A percentile compares a stretch with the other conserved stretches of the same genome.
Evolutionary conservation across 1,140 invertebrate genomes (phyloP).

Genomic region (Rhysida immarginata): DNA sequence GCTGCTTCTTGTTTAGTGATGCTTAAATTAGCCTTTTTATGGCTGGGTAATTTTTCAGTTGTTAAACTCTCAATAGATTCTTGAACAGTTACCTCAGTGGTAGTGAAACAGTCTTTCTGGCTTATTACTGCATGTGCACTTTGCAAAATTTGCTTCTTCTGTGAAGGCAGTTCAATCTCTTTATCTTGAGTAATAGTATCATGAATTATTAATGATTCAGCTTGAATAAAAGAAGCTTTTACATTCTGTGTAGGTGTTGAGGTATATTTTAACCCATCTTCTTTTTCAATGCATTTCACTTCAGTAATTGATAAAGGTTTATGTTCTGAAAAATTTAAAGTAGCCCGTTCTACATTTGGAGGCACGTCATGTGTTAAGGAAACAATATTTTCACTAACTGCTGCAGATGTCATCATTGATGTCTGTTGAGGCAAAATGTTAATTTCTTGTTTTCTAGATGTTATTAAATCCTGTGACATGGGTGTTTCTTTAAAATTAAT

Average conservation of each 20-base stretch:
- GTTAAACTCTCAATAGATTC: not conserved
- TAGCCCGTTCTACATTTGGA: not conserved
- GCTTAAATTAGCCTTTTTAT: no score
- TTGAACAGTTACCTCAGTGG: not conserved
- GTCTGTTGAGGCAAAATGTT: not conserved
- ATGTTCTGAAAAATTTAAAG: not conserved
- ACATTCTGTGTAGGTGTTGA: not conserved
- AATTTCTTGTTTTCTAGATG: no score
- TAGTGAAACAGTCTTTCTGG: not conserved
- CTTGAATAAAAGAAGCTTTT: not conserved
- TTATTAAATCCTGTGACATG: not conserved
- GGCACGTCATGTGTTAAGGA: not conserved
- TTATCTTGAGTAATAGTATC: not conserved
- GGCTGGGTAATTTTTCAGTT: no score
- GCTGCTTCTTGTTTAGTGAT: no score
- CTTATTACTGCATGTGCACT: conserved; percentile 6
- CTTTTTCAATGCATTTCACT: conserved; percentile 9
- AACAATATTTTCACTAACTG: not conserved
- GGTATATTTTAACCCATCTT: conserved; percentile 10
- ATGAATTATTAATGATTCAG: conserved; percentile 2
- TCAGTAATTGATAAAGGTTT: conserved; percentile 10
- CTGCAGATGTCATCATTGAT: not conserved
- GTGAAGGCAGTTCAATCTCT: not conserved
- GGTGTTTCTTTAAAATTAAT: conserved; percentile 4
- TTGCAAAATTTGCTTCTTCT: not conserved